These are phyloP conservation scores for Pipa parva DNA, from an alignment of 2,113 vertebrate genomes.

Conservation along the genomic window DNA sequence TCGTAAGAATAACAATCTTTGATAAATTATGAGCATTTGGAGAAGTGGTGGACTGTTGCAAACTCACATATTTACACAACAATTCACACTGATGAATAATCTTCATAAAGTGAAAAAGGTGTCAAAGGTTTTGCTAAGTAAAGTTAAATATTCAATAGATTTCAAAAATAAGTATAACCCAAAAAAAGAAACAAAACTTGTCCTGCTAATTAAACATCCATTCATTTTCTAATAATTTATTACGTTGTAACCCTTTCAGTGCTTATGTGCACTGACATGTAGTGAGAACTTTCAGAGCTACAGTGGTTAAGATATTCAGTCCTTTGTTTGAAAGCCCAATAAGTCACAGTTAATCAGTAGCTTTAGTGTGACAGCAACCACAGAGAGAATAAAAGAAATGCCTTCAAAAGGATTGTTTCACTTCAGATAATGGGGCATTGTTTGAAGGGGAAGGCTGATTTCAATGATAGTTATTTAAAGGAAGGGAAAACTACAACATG, in stretches of 20 bases:
- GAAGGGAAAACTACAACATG: conserved; percentile 29
- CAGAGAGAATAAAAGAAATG: conserved; percentile 23
- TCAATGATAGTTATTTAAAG: conserved; percentile 34
- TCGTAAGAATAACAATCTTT: too few relatives aligned
- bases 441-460: conserved; percentile 27
- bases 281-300: neutral
- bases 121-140: too few relatives aligned
- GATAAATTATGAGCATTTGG: too few relatives aligned
- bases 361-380: conserved; percentile 23
- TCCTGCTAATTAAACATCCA: neutral
- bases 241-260: conserved; percentile 21
- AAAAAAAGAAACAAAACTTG: too few relatives aligned
- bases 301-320: conserved; percentile 19
- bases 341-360: conserved; percentile 43
- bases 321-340: conserved; percentile 32
- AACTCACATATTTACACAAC: too few relatives aligned
- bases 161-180: too few relatives aligned
- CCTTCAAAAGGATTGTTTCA: conserved; percentile 18
- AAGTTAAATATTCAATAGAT: too few relatives aligned
- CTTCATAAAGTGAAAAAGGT: too few relatives aligned
- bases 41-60: too few relatives aligned
- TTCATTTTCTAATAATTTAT: neutral
- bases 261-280: neutral
- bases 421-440: conserved; percentile 17
- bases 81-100: too few relatives aligned